phyloP scores from a whole-genome alignment of 2,797 vertebrate genomes.

The Uromys caudimaculatus region DNA sequence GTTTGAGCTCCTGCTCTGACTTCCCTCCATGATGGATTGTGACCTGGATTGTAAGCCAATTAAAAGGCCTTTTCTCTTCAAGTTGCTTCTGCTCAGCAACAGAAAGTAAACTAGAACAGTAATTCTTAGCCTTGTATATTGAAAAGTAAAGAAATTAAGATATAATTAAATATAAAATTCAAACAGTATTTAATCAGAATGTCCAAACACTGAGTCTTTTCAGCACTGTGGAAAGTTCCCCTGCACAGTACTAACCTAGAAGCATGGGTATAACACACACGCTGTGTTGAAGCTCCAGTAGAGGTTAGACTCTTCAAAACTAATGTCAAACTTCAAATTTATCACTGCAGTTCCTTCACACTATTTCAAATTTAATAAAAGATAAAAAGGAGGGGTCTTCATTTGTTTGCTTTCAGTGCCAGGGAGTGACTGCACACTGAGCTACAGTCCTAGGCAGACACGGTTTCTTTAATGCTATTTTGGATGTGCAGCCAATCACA shows the following conservation, averaged over 20 bases:
- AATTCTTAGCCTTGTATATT: not conserved
- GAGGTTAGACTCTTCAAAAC: constrained; percentile 1
- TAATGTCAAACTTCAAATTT: constrained; percentile 42
- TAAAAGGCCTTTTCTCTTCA: not conserved
- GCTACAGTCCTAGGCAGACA: not conserved
- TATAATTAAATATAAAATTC: constrained; percentile 17
- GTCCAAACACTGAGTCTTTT: not conserved
- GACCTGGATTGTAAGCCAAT: not conserved
- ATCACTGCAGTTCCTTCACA: not conserved
- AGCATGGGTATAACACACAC: not conserved
- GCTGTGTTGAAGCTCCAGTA: constrained; percentile 7
- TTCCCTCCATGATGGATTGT: too few species aligned
- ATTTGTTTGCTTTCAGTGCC: not conserved
- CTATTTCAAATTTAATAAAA: constrained; percentile 48
- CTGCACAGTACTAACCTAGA: not conserved
- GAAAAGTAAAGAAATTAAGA: constrained; percentile 43
- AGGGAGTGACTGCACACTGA: not conserved
- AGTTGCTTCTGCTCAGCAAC: not conserved
- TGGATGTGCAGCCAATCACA: not conserved
- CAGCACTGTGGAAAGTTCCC: not conserved
- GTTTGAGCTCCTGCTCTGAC: not conserved
- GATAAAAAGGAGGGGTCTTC: too few species aligned
- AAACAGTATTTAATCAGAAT: not conserved
- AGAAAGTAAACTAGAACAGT: not conserved
- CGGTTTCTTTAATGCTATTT: not conserved